A percentile compares a stretch with the other conserved stretches of the same genome.
These are phyloP conservation scores for Epinephelus lanceolatus DNA, from an alignment of 2,113 vertebrate species.

Conservation along the genomic window DNA sequence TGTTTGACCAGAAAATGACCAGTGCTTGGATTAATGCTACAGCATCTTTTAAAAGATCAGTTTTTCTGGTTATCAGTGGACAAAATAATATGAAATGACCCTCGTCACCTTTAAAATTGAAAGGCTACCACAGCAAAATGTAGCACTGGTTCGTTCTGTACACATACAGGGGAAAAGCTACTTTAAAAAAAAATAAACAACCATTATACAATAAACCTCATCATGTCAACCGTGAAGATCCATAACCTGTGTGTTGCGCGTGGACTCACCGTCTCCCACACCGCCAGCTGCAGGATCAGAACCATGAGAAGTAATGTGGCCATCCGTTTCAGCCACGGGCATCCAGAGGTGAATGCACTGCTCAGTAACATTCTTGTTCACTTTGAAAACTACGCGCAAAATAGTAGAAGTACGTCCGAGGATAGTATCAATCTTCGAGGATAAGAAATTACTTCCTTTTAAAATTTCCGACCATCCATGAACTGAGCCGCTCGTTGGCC, in stretches of 20 bases:
- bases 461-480: neutral
- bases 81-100: neutral
- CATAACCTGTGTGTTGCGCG: neutral
- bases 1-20: too few species aligned
- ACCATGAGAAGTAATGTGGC: conserved; percentile 30
- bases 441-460: neutral
- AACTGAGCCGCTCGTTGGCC: neutral
- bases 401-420: neutral
- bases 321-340: conserved; percentile 10
- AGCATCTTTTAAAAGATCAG: neutral
- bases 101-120: neutral
- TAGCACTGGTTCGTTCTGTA: neutral
- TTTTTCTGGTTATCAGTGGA: neutral
- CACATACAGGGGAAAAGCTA: neutral
- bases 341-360: neutral
- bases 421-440: neutral
- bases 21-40: too few species aligned
- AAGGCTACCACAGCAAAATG: too few species aligned
- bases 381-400: conserved; percentile 17
- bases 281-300: conserved; percentile 55
- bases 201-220: neutral
- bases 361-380: neutral
- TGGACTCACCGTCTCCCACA: conserved; percentile 65
- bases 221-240: neutral
- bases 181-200: too few species aligned